Evolutionary conservation across 2,888 invertebrate species (phyloP).

Genomic region (Cyclophora punctaria): DNA sequence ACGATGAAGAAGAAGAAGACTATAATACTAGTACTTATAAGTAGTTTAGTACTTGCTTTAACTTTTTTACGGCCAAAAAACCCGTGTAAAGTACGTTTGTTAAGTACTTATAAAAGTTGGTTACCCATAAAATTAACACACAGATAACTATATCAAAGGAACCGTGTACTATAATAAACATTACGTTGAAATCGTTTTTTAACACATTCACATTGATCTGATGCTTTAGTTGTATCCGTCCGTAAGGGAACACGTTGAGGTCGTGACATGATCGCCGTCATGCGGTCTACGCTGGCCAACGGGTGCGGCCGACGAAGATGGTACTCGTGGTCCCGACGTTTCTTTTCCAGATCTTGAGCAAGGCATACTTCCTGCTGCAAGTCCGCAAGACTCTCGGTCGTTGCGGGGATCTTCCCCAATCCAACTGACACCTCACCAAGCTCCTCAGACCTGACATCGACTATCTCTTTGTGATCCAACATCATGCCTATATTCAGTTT

Average conservation of each 20-base stretch:
- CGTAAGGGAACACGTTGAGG: constrained; percentile 34
- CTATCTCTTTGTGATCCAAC: constrained; percentile 68
- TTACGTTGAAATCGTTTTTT: too few species aligned
- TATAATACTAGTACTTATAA: too few species aligned
- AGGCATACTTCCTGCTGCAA: constrained; percentile 45
- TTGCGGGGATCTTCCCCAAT: constrained; percentile 34
- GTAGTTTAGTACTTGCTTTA: too few species aligned
- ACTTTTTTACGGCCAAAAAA: too few species aligned
- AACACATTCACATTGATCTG: too few species aligned
- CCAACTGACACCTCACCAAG: constrained; percentile 36
- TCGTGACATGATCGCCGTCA: constrained; percentile 34
- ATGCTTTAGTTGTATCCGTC: constrained; percentile 3
- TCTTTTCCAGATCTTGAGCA: constrained; percentile 42
- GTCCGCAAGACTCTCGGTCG: constrained; percentile 52
- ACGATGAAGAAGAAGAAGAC: too few species aligned
- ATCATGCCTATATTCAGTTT: constrained; percentile 66
- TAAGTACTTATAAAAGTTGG: too few species aligned
- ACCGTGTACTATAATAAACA: too few species aligned
- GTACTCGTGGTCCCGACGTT: constrained; percentile 37
- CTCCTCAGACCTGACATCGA: constrained; percentile 53
- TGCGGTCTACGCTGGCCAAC: constrained; percentile 37
- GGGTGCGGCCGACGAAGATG: constrained; percentile 31
- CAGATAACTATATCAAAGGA: too few species aligned
- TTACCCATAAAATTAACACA: too few species aligned
- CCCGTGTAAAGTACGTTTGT: too few species aligned